phyloP scores from a whole-genome alignment of 2,797 vertebrate species.

The Cichlasoma orientale region DNA sequence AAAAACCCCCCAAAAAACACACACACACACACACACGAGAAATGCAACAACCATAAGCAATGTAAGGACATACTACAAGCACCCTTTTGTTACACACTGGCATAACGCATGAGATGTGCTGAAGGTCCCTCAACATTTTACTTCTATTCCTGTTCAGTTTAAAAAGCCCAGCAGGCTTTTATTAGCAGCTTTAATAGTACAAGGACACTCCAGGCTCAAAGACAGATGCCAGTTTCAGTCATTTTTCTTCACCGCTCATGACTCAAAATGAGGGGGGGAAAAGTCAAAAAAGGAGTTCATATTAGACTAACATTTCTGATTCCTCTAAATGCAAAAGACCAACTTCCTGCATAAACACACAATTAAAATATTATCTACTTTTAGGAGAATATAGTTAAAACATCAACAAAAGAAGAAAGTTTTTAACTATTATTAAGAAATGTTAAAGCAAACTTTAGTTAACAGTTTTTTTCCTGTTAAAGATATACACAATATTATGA shows the following conservation, averaged over 20 bases:
- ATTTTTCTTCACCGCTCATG: neutral
- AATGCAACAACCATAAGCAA: neutral
- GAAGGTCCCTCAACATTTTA: constrained; percentile 5
- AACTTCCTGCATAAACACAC: no score
- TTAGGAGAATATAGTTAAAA: no score
- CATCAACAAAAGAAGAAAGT: no score
- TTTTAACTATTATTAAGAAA: no score
- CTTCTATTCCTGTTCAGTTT: neutral
- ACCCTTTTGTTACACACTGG: neutral
- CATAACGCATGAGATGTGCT: neutral
- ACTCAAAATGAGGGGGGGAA: neutral
- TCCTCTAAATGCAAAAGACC: neutral
- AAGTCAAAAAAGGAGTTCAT: neutral
- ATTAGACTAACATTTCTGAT: neutral
- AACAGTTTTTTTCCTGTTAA: no score
- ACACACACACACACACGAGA: constrained; percentile 10
- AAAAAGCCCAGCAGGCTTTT: neutral
- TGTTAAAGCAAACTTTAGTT: no score
- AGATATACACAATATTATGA: no score
- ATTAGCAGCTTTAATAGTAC: neutral
- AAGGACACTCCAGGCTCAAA: neutral
- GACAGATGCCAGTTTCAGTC: neutral
- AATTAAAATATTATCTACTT: no score
- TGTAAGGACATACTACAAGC: neutral
- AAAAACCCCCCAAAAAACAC: constrained; percentile 24